Base-by-base conservation (phyloP, 2,888 invertebrate genomes). In the Pristionchus arcanus region DNA sequence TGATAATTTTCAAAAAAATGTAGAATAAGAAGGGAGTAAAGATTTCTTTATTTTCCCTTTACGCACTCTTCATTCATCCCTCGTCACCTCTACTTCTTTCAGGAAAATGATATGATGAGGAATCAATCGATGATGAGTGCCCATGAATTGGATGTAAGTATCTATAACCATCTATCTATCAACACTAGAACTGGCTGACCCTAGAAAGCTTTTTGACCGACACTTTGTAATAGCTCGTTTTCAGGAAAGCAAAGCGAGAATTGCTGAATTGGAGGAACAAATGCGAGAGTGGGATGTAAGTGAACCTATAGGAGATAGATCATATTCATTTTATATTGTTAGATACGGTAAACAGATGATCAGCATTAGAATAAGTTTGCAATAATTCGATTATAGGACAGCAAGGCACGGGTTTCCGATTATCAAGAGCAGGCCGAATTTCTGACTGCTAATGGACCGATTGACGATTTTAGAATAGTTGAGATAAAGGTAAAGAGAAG, bases 91-190 rank as follows among this genome's bases (percentile, higher is more conserved):
- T 84, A 1, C 15, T 25, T 28, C 16, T 19, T 42, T 31, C 49
- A 87, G 87, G 87, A 87, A 19, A 34, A 21, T 4, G 87, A 87
- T 21, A 34, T 66, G 49, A n/a, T 87, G n/a, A 37, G 68, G 68
- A 87, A 87, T 68, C 31, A 31, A 28, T 87, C 87, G 28, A 68
- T 85, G 37, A 59, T 19, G 59, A 59, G 34, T 34, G 84, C 59
- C 13, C 31, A 85, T 21, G 87, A 87, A 31, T 34, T 87, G 49
- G 87, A 87, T 55, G 84, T 85, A 21, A 34, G 28, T 34, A 11
- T 49, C 13, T n/a, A n/a, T n/a, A n/a, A n/a, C n/a, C 42, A 49
- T 1, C 0, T 49, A 9, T 9, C 42, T 9, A 49, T 49, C 42
- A 49, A 0, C 68, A 25, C 0, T 68, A 3, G 28, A n/a, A 68